Evolutionary conservation across 1,140 invertebrate genomes (phyloP).

Genomic region (Galendromus occidentalis): DNA sequence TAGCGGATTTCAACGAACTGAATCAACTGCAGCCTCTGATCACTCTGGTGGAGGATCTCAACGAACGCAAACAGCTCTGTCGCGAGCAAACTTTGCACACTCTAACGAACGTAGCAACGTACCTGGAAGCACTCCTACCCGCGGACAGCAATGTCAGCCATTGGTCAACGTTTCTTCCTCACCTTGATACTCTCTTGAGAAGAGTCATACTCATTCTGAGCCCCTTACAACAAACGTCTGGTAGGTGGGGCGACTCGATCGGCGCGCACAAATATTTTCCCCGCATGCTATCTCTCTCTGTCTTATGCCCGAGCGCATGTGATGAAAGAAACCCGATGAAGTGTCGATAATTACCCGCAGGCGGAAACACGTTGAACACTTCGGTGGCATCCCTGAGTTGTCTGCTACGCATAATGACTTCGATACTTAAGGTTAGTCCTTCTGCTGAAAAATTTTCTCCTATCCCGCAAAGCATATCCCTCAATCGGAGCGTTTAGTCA

Average conservation of each 20-base stretch:
- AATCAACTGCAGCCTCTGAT: conserved; percentile 84
- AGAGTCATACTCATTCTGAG: conserved; percentile 46
- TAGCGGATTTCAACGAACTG: conserved; percentile 90
- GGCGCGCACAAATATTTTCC: too few relatives aligned
- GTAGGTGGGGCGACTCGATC: too few relatives aligned
- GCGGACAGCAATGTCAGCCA: conserved; percentile 26
- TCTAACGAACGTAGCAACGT: conserved; percentile 69
- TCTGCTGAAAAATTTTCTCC: too few relatives aligned
- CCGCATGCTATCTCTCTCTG: too few relatives aligned
- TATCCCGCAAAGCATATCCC: too few relatives aligned
- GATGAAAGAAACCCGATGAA: too few relatives aligned
- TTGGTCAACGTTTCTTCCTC: conserved; percentile 57
- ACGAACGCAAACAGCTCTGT: conserved; percentile 64
- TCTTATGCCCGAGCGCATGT: too few relatives aligned
- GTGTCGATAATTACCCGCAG: conserved; percentile 55
- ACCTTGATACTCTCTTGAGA: conserved; percentile 66
- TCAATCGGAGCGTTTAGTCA: too few relatives aligned
- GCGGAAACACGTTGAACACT: conserved; percentile 38
- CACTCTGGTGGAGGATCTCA: conserved; percentile 67
- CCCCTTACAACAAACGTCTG: too few relatives aligned
- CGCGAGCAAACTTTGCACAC: conserved; percentile 48
- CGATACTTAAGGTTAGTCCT: conserved; percentile 42
- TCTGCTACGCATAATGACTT: conserved; percentile 11
- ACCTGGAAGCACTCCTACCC: conserved; percentile 68
- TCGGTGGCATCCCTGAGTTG: conserved; percentile 9